A percentile compares a stretch with the other conserved stretches of the same genome.
phyloP scores from a whole-genome alignment of 2,797 vertebrate genomes.

The Sebastes goodei region DNA sequence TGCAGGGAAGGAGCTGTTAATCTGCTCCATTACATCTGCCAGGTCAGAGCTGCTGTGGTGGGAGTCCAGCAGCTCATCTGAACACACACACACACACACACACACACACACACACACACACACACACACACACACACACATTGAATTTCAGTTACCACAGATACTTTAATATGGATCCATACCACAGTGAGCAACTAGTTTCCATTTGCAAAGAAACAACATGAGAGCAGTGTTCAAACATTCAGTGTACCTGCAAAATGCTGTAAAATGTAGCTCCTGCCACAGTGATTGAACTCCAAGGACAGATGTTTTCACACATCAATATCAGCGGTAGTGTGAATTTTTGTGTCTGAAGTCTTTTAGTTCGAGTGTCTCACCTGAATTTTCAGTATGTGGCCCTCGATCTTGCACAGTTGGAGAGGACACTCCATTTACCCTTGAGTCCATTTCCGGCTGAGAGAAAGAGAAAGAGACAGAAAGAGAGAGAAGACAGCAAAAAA shows the following conservation, averaged over 20 bases:
- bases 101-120: slow-evolving; percentile 1
- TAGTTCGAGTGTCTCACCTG: slow-evolving; percentile 81
- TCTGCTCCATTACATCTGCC: slow-evolving; percentile 97
- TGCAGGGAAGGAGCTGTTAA: slow-evolving; percentile 94
- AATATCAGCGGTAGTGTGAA: background rate
- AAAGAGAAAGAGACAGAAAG: background rate
- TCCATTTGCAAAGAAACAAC: background rate
- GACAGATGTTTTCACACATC: background rate
- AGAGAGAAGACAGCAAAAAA: background rate
- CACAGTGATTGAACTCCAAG: background rate
- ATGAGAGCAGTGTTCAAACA: background rate
- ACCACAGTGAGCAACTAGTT: slow-evolving; percentile 16
- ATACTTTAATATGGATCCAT: background rate
- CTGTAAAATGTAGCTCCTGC: background rate
- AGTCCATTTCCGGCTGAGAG: slow-evolving; percentile 88
- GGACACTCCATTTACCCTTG: slow-evolving; percentile 88
- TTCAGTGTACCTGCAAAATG: background rate
- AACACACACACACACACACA: slow-evolving; percentile 32
- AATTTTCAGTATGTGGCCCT: slow-evolving; percentile 83
- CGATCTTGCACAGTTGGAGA: slow-evolving; percentile 85
- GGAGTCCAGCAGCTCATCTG: slow-evolving; percentile 90
- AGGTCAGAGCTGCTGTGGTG: slow-evolving; percentile 91
- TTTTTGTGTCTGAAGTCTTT: background rate
- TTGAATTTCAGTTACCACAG: slow-evolving; percentile 23
- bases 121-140: slow-evolving; percentile 23